These are phyloP conservation scores for Arctia plantaginis DNA, from an alignment of 2,888 invertebrate species.

Conservation along the genomic window DNA sequence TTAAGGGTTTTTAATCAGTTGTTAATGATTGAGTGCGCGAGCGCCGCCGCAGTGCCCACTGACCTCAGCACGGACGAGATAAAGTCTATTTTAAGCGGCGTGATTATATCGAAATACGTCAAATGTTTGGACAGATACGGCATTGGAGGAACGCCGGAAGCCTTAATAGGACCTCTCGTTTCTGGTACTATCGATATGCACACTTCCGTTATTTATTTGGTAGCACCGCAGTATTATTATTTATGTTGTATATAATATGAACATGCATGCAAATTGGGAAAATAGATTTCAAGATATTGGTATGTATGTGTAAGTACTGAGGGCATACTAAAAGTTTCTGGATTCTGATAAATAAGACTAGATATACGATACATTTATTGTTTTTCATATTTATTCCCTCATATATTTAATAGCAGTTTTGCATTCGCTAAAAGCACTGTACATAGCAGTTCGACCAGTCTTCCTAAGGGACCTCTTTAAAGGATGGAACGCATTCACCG, in stretches of 20 bases:
- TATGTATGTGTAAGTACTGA: neutral
- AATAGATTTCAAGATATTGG: neutral
- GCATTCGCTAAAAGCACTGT: too few relatives aligned
- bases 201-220: conserved; percentile 41
- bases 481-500: too few relatives aligned
- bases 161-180: conserved; percentile 63
- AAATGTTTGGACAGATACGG: conserved; percentile 75
- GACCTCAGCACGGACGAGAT: conserved; percentile 83
- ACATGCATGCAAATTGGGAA: neutral
- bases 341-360: too few relatives aligned
- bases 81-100: conserved; percentile 82
- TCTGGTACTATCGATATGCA: conserved; percentile 40
- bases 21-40: conserved; percentile 73
- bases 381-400: too few relatives aligned
- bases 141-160: conserved; percentile 78
- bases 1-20: conserved; percentile 72
- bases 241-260: neutral
- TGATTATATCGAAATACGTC: conserved; percentile 80
- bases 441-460: too few relatives aligned
- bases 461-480: too few relatives aligned
- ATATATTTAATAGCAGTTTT: too few relatives aligned
- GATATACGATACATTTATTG: too few relatives aligned
- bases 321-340: too few relatives aligned
- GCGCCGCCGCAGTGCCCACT: conserved; percentile 76
- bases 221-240: conserved; percentile 21